These are phyloP conservation scores for Centropyge bicolor DNA, from an alignment of 2,797 vertebrate genomes.

Conservation along the genomic window DNA sequence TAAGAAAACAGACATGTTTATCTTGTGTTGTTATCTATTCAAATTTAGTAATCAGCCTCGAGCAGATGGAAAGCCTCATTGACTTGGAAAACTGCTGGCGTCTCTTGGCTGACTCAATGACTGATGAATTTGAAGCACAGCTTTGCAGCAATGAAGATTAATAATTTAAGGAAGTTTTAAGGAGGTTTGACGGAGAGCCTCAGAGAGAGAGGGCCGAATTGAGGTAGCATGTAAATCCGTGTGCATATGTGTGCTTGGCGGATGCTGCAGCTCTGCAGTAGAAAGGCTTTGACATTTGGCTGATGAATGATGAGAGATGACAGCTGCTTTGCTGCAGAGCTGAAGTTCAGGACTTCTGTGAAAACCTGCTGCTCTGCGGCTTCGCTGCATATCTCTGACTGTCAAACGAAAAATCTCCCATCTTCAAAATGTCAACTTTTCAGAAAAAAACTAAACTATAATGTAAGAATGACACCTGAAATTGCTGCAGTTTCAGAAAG, in stretches of 20 bases:
- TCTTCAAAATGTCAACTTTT: slow-evolving; percentile 23
- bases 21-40: slow-evolving; percentile 25
- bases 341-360: slow-evolving; percentile 5
- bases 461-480: neutral
- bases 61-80: slow-evolving; percentile 39
- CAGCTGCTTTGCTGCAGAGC: neutral
- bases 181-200: slow-evolving; percentile 30
- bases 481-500: neutral
- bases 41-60: slow-evolving; percentile 42
- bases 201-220: neutral
- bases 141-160: slow-evolving; percentile 36
- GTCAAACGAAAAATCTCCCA: slow-evolving; percentile 13
- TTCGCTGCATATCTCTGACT: neutral
- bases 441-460: neutral
- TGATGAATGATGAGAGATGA: slow-evolving; percentile 34
- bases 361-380: neutral
- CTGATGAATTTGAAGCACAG: slow-evolving; percentile 50
- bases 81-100: slow-evolving; percentile 43
- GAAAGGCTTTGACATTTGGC: slow-evolving; percentile 38
- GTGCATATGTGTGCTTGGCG: neutral
- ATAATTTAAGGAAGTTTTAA: slow-evolving; percentile 58
- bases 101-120: slow-evolving; percentile 24
- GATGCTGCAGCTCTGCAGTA: neutral
- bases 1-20: slow-evolving; percentile 11
- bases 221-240: neutral